Conservation (phyloP, 2,797 vertebrate genomes). For the Lagodon rhomboides region DNA sequence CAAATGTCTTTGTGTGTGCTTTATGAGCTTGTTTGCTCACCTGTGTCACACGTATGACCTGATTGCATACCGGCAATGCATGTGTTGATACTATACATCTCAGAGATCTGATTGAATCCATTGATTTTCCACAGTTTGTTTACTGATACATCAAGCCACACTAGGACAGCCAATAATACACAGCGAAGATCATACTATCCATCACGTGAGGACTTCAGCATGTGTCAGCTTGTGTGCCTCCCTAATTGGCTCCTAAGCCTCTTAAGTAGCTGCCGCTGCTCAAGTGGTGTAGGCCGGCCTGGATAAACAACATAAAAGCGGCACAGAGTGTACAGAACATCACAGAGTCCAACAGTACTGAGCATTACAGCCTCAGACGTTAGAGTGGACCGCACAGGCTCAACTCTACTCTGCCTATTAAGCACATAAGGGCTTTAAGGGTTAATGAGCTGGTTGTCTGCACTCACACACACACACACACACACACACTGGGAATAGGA, state of each 20-base stretch:
- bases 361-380: constrained; percentile 27
- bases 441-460: constrained; percentile 57
- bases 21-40: constrained; percentile 58
- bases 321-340: constrained; percentile 56
- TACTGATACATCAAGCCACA: constrained; percentile 54
- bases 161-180: constrained; percentile 66
- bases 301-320: constrained; percentile 75
- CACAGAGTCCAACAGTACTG: constrained; percentile 31
- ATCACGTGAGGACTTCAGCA: constrained; percentile 70
- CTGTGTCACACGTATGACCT: constrained; percentile 41
- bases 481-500: constrained; percentile 21
- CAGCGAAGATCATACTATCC: constrained; percentile 69
- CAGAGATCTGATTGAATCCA: constrained; percentile 37
- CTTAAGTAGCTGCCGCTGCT: constrained; percentile 76
- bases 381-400: constrained; percentile 5
- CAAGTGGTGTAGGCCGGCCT: constrained; percentile 65
- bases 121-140: constrained; percentile 57
- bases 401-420: constrained; percentile 29
- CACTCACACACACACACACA: constrained; percentile 4
- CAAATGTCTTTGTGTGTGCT: constrained; percentile 53
- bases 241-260: constrained; percentile 84
- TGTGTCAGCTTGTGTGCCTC: constrained; percentile 72
- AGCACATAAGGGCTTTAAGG: constrained; percentile 38
- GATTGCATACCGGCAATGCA: constrained; percentile 6
- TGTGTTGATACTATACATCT: constrained; percentile 10